Percentiles rank a stretch among this genome's conserved stretches.
These are phyloP conservation scores for Pantherophis guttatus DNA, from an alignment of 2,113 vertebrate genomes.

Conservation along the genomic window DNA sequence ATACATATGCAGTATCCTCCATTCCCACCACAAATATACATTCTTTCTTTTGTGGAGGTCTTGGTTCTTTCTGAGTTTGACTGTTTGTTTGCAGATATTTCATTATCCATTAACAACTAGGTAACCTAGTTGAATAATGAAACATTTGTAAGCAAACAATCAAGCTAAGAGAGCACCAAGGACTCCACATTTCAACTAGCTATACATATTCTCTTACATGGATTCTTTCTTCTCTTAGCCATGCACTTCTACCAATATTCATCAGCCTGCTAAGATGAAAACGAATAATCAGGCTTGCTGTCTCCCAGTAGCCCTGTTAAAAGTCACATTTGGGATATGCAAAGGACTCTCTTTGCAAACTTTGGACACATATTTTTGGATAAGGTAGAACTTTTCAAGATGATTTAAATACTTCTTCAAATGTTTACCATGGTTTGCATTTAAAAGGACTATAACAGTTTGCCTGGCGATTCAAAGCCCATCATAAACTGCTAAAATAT, in stretches of 20 bases:
- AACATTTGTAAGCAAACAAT: too few relatives aligned
- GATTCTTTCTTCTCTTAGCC: neutral
- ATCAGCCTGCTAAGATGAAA: neutral
- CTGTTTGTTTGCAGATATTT: too few relatives aligned
- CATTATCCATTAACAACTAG: too few relatives aligned
- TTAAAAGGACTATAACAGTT: neutral
- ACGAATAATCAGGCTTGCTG: neutral
- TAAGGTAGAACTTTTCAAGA: neutral
- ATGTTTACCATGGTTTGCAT: neutral
- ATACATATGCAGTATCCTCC: neutral
- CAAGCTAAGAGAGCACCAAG: too few relatives aligned
- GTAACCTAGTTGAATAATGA: too few relatives aligned
- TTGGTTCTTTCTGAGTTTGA: neutral
- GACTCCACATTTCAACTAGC: too few relatives aligned
- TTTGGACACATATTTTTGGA: neutral
- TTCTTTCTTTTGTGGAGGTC: neutral
- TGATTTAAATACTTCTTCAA: neutral
- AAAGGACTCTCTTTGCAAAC: neutral
- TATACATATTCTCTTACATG: neutral
- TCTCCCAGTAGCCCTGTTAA: neutral
- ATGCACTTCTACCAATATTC: neutral
- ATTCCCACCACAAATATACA: neutral
- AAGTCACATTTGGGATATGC: neutral
- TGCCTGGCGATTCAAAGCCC: neutral
- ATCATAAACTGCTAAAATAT: neutral